Percentiles rank a stretch among this genome's conserved stretches.
phyloP scores from a whole-genome alignment of 2,797 vertebrate genomes.

The Acridotheres tristis region DNA sequence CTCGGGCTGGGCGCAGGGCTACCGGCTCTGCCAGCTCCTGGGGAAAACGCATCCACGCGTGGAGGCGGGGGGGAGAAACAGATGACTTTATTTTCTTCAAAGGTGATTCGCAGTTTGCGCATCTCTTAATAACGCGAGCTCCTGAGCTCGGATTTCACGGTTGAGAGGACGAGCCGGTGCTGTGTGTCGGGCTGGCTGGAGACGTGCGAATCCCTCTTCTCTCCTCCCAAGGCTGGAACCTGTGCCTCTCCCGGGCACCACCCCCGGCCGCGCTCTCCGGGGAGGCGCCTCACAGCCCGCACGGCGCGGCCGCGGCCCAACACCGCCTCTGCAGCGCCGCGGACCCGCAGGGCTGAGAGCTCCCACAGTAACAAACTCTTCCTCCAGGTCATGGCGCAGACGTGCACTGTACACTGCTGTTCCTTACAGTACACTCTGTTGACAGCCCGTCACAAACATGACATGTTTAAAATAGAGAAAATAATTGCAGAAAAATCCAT shows the following conservation, averaged over 20 bases:
- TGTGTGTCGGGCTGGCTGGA: neutral
- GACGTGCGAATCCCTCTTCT: neutral
- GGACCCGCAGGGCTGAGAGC: neutral
- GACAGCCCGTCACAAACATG: slow-evolving; percentile 12
- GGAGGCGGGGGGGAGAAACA: neutral
- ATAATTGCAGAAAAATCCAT: neutral
- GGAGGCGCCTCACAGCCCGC: neutral
- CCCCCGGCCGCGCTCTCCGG: neutral
- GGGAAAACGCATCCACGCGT: neutral
- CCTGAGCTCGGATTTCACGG: neutral
- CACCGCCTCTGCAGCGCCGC: neutral
- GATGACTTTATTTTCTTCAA: neutral
- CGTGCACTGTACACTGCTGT: neutral
- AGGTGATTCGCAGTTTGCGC: neutral
- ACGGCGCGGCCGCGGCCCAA: neutral
- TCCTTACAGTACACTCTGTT: slow-evolving; percentile 18
- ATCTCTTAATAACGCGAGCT: neutral
- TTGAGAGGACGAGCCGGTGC: neutral
- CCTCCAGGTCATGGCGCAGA: neutral
- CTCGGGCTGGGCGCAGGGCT: neutral
- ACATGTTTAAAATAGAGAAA: slow-evolving; percentile 16
- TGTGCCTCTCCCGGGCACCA: neutral
- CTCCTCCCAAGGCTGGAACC: neutral
- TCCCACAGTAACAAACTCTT: neutral
- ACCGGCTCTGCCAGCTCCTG: neutral